Base-by-base conservation (phyloP, 2,797 vertebrate species). In the Austrolebias charrua region DNA sequence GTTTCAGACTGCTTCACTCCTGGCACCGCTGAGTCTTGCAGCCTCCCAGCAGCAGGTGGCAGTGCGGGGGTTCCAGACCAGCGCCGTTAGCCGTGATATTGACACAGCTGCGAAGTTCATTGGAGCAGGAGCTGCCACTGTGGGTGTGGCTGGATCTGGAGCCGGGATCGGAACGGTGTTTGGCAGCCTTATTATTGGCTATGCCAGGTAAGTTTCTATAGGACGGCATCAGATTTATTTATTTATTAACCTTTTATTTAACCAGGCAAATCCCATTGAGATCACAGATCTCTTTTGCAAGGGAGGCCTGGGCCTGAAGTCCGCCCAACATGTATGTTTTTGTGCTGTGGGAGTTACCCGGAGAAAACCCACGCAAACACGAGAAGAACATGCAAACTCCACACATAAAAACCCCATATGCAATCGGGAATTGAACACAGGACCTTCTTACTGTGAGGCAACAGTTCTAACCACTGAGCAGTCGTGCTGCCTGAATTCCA, bases 41-140 rank as follows among this genome's bases (percentile, higher is more conserved):
- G 64, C 84, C 71, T 75, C 76, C 70, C 85, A 85, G 80, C 80
- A 84, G 80, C 93, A 91, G 81, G 75, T 91, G 81, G 88, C 81
- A 0, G 60, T 92, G 66, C 90, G 96, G 1, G 84, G 87, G 13
- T 92, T 98, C 84, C 95, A 94, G 73, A 97, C 92, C 61, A 94
- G 94, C 0, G 84, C 92, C 0, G 83, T 93, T 63, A 94, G 90
- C 88, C 86, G 91, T 51, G 96, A 98, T 79, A 94, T 98, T 6
- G 96, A 98, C 91, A 98, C 96, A 12, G 97, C 97, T n/a, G 96
- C 97, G 31, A 98, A 98, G 83, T 98, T 98, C 84, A 98, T 98
- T 12, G 96, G 97, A 2, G 96, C 96, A 1, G 96, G 96, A 33
- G 96, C 96, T 2, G 96, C 96, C 84, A 98, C 96, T 0, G 96